Percentiles rank a stretch among this genome's conserved stretches.
Conservation (phyloP, 30 jellyfish, hydroid and myxozoan genomes). For the Rhopilema esculentum region DNA sequence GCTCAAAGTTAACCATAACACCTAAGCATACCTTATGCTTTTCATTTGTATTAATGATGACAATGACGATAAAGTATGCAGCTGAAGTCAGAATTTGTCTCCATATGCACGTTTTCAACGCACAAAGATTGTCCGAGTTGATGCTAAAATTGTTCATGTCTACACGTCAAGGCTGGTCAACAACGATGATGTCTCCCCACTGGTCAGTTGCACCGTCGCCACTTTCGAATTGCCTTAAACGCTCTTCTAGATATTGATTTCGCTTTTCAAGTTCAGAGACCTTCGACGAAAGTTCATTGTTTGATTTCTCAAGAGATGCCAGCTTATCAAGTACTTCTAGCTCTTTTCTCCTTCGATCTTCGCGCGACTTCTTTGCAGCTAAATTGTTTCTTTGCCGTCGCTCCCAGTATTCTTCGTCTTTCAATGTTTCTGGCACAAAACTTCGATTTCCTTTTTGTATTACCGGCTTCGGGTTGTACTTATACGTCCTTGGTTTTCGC, state of each 20-base stretch:
- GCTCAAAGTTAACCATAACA: no score
- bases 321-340: conserved; percentile 75
- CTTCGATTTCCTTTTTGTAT: conserved; percentile 77
- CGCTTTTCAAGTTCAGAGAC: conserved; percentile 54
- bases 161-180: no score
- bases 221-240: conserved; percentile 14
- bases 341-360: conserved; percentile 91
- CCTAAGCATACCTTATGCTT: no score
- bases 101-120: no score
- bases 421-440: conserved; percentile 81
- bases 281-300: conserved; percentile 62
- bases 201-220: no score
- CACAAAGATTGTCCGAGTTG: no score
- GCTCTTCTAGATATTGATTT: conserved; percentile 21
- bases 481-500: conserved; percentile 83
- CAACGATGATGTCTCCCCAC: no score
- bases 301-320: conserved; percentile 56
- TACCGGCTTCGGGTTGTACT: conserved; percentile 90
- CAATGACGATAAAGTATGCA: no score
- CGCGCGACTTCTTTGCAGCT: conserved; percentile 95
- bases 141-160: no score
- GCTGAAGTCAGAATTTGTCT: no score
- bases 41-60: no score
- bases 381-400: conserved; percentile 84
- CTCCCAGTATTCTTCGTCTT: conserved; percentile 90